These are phyloP conservation scores for Papilio protenor DNA, from an alignment of 2,888 invertebrate genomes.

Conservation along the genomic window DNA sequence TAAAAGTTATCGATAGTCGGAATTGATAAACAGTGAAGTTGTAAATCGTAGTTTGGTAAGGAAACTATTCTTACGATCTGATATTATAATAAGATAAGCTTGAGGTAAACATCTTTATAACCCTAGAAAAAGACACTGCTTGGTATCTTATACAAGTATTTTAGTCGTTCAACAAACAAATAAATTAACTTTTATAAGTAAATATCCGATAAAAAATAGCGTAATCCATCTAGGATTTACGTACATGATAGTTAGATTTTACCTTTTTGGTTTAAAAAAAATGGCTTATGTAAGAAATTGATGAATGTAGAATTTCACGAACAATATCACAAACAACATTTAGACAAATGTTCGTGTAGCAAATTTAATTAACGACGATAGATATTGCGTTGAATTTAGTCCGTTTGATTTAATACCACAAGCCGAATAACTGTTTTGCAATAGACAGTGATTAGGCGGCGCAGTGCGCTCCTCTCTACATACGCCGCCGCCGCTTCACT, in stretches of 20 bases:
- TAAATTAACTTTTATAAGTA: background rate
- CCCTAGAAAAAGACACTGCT: background rate
- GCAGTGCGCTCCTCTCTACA: conserved; percentile 57
- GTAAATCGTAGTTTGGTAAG: background rate
- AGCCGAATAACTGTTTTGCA: conserved; percentile 39
- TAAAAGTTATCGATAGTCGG: background rate
- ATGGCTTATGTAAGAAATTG: background rate
- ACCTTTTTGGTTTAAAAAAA: background rate
- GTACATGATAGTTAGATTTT: background rate
- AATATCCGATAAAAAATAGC: background rate
- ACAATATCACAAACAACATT: background rate
- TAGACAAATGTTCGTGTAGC: background rate
- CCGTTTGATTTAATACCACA: conserved; percentile 23
- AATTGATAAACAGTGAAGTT: background rate
- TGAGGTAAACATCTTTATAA: background rate
- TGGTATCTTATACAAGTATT: background rate
- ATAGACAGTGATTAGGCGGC: conserved; percentile 47
- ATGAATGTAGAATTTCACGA: background rate
- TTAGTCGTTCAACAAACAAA: background rate
- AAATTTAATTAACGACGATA: conserved; percentile 3
- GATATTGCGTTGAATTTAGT: conserved; percentile 15
- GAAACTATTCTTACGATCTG: background rate
- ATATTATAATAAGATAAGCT: background rate
- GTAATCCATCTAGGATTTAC: too few species aligned
- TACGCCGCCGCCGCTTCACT: conserved; percentile 71